phyloP scores from a whole-genome alignment of 2,888 invertebrate species.

The Bibio marci region DNA sequence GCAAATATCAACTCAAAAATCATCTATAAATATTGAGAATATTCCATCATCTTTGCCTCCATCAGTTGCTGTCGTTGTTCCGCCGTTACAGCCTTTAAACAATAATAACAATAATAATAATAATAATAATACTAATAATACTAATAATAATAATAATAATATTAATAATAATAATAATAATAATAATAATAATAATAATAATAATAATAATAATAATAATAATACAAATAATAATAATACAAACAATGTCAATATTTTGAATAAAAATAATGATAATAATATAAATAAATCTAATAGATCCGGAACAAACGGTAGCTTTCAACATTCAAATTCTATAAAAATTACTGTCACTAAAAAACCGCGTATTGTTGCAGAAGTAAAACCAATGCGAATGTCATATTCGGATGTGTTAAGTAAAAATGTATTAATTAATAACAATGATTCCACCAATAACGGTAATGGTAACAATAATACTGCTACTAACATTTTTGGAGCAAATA shows the following conservation, averaged over 20 bases:
- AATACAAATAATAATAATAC: too few relatives aligned
- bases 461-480: slow-evolving; percentile 25
- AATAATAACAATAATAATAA: too few relatives aligned
- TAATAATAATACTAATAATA: too few relatives aligned
- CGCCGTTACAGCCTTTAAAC: too few relatives aligned
- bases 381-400: slow-evolving; percentile 73
- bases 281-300: slow-evolving; percentile 3
- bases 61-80: not conserved
- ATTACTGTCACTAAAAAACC: slow-evolving; percentile 20
- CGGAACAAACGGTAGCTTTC: slow-evolving; percentile 14
- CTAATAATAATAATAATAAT: too few relatives aligned
- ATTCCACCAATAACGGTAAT: slow-evolving; percentile 19
- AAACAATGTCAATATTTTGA: not conserved
- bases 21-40: not conserved
- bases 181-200: too few relatives aligned
- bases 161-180: too few relatives aligned
- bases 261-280: not conserved
- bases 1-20: too few relatives aligned
- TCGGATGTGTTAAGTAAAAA: slow-evolving; percentile 67
- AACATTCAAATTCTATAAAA: slow-evolving; percentile 7
- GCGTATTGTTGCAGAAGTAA: slow-evolving; percentile 68
- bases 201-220: too few relatives aligned
- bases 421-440: slow-evolving; percentile 31
- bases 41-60: not conserved
- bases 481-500: slow-evolving; percentile 5